Base-by-base conservation (phyloP, 2,113 vertebrate genomes). In the Amblyopsis rosae region DNA sequence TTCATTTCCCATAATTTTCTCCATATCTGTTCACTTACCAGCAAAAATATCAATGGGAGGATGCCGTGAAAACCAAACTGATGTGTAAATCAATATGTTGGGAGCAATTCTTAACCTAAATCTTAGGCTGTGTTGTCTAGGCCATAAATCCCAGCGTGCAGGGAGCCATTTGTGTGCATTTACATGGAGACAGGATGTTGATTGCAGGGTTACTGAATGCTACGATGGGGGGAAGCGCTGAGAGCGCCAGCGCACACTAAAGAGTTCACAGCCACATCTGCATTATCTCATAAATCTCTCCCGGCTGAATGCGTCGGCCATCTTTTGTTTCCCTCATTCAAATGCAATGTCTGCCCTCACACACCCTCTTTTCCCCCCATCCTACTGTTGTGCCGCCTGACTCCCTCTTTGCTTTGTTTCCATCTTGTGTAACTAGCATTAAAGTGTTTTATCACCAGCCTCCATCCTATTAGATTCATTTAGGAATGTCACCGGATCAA, bases 51-150 rank as follows among this genome's bases (percentile, higher is more conserved):
- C 56, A 56, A 83, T 85, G 88, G 90, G 89, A 92, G 91, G 92
- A 79, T 83, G 80, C 19, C 48, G 69, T 68, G 83, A 85, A 84
- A 66, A 51, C 26, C 26, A 59, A 83, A 89, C 50, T 80, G 79
- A 92, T 89, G 76, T 73, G 41, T 90, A 89, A 84, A 89, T 96
- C 90, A 93, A 91, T 93, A 92, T 53, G 81, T 84, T 80, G 77
- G 87, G 80, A 74, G 78, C 35, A 59, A 79, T 92, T 92, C 88
- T 89, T 74, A 89, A 82, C 80, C 86, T 89, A 88, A 91, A 91
- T 86, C 80, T 75, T 51, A 45, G 75, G 65, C 75, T 80, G 85
- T 83, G 82, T 91, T 90, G 67, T 61, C 71, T 87, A 82, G 77
- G 33, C 67, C 64, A 73, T 82, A 72, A 69, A 86, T 91, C 88